Evolutionary conservation across 2,888 invertebrate species (phyloP).

Genomic region (Diachrysia chrysitis): DNA sequence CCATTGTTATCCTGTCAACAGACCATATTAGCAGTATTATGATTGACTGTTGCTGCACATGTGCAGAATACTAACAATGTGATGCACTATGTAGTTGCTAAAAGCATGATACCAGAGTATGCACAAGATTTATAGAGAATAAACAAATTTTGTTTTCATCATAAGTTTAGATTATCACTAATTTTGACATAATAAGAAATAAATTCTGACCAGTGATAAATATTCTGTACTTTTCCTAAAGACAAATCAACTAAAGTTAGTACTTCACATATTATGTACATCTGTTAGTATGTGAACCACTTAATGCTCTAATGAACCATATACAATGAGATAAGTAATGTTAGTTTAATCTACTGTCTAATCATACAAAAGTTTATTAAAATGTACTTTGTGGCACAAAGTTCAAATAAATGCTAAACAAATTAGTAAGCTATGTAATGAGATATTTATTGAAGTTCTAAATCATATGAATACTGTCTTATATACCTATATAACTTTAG

Average conservation of each 20-base stretch:
- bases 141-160: neutral
- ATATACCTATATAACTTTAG: neutral
- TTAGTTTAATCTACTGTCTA: slow-evolving; percentile 23
- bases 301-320: slow-evolving; percentile 8
- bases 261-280: too few species aligned
- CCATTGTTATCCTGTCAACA: slow-evolving; percentile 17
- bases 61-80: slow-evolving; percentile 33
- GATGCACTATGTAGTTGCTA: neutral
- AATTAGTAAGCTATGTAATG: neutral
- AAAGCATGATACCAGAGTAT: neutral
- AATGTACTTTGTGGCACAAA: neutral
- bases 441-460: too few species aligned
- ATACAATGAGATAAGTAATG: slow-evolving; percentile 17
- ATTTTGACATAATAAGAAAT: neutral
- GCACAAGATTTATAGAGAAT: neutral
- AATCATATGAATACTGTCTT: neutral
- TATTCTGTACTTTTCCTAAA: neutral
- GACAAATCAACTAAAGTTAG: neutral
- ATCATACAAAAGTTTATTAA: neutral
- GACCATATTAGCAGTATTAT: slow-evolving; percentile 27
- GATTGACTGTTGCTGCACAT: slow-evolving; percentile 26
- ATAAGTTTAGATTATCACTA: neutral
- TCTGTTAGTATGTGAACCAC: neutral
- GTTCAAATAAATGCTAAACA: neutral
- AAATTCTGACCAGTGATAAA: neutral